Percentiles rank a stretch among this genome's conserved stretches.
Evolutionary conservation across 2,888 invertebrate genomes (phyloP).

Genomic region (Hermaeophaga mercurialis): DNA sequence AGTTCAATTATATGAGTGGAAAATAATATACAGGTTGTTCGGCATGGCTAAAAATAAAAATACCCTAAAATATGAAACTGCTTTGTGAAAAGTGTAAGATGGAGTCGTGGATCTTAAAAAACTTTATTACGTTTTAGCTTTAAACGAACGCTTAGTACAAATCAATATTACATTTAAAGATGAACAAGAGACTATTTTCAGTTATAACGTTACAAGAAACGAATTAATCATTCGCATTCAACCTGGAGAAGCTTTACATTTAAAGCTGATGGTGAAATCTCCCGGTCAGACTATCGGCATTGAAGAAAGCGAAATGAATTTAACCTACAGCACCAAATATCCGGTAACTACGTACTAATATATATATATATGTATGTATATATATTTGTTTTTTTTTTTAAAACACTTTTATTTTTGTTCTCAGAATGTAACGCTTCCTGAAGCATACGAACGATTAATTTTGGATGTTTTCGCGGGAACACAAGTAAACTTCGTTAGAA

Average conservation of each 20-base stretch:
- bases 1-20: too few species aligned
- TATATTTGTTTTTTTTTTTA: too few species aligned
- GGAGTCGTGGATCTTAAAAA: too few species aligned
- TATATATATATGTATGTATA: too few species aligned
- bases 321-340: constrained; percentile 92
- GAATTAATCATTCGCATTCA: constrained; percentile 98
- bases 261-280: constrained; percentile 98
- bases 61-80: too few species aligned
- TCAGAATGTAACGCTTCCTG: constrained; percentile 79
- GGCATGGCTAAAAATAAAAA: too few species aligned
- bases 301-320: constrained; percentile 97
- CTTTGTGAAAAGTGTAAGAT: too few species aligned
- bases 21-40: too few species aligned
- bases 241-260: constrained; percentile 97
- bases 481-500: constrained; percentile 98
- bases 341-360: too few species aligned
- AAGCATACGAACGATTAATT: constrained; percentile 97
- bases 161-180: constrained; percentile 96
- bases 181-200: constrained; percentile 96
- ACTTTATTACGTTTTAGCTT: constrained; percentile 74
- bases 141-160: constrained; percentile 98
- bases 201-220: constrained; percentile 86
- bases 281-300: constrained; percentile 97
- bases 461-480: constrained; percentile 98
- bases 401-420: too few species aligned